These are phyloP conservation scores for Invenusta paracnida DNA, from an alignment of 2,888 invertebrate genomes.

Conservation along the genomic window DNA sequence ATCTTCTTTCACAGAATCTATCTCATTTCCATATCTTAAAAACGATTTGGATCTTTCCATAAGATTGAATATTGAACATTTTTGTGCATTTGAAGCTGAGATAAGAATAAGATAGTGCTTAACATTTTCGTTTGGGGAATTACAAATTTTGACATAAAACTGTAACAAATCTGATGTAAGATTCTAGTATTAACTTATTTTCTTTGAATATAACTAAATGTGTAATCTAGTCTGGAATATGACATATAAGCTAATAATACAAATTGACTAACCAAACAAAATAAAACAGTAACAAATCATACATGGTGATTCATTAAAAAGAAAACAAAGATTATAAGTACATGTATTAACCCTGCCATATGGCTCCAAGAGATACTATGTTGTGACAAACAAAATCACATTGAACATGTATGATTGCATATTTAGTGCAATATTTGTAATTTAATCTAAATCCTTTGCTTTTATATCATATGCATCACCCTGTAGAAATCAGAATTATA, in stretches of 20 bases:
- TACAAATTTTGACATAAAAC: neutral
- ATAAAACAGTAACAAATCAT: neutral
- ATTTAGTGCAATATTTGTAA: neutral
- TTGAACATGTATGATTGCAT: neutral
- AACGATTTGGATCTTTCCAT: no score
- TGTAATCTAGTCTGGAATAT: neutral
- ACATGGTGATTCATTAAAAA: neutral
- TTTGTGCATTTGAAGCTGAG: no score
- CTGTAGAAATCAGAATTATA: neutral
- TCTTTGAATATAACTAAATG: neutral
- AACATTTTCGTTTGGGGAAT: neutral
- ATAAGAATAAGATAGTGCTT: neutral
- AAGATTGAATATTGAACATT: no score
- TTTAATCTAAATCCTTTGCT: neutral
- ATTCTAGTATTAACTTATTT: neutral
- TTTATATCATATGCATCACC: neutral
- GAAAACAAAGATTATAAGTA: neutral
- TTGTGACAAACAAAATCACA: neutral
- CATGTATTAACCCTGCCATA: neutral
- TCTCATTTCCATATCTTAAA: no score
- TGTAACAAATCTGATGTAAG: neutral
- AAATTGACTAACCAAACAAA: neutral
- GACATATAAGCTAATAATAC: neutral
- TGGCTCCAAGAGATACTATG: neutral
- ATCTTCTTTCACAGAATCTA: no score